phyloP scores from a whole-genome alignment of 1,140 invertebrate species.

The Zaprionus kolodkinae region DNA sequence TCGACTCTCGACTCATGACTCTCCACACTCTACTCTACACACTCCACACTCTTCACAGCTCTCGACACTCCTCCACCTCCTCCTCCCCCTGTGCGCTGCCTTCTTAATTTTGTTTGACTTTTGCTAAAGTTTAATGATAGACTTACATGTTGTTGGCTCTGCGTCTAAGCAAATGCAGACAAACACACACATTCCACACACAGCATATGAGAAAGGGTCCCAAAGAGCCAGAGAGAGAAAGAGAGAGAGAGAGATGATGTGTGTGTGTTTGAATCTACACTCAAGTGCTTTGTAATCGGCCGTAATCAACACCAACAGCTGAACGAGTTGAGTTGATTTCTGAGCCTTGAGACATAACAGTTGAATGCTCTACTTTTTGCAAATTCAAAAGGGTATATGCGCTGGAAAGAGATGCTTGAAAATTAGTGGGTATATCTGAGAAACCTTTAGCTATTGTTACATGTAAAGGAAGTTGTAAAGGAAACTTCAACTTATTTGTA shows the following conservation, averaged over 20 bases:
- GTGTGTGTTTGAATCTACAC: constrained; percentile 25
- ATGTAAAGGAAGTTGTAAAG: background rate
- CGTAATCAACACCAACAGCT: constrained; percentile 67
- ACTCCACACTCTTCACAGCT: background rate
- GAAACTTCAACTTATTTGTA: background rate
- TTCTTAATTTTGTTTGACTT: constrained; percentile 80
- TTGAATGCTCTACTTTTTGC: constrained; percentile 2
- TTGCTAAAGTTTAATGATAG: constrained; percentile 76
- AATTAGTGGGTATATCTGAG: background rate
- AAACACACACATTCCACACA: background rate
- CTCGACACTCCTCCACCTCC: background rate
- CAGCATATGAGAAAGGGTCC: background rate
- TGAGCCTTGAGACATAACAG: constrained; percentile 6
- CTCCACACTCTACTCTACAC: background rate
- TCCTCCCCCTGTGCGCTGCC: constrained; percentile 34
- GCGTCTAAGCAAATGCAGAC: constrained; percentile 55
- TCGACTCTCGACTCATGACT: constrained; percentile 6
- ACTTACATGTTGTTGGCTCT: constrained; percentile 45
- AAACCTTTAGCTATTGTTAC: background rate
- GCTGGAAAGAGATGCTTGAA: background rate
- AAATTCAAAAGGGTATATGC: background rate
- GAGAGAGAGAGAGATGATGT: background rate
- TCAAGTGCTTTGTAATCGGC: constrained; percentile 72
- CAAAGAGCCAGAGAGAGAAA: background rate
- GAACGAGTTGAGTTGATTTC: constrained; percentile 39